Base-by-base conservation (phyloP, 2,888 invertebrate genomes). In the Molorchus minor region DNA sequence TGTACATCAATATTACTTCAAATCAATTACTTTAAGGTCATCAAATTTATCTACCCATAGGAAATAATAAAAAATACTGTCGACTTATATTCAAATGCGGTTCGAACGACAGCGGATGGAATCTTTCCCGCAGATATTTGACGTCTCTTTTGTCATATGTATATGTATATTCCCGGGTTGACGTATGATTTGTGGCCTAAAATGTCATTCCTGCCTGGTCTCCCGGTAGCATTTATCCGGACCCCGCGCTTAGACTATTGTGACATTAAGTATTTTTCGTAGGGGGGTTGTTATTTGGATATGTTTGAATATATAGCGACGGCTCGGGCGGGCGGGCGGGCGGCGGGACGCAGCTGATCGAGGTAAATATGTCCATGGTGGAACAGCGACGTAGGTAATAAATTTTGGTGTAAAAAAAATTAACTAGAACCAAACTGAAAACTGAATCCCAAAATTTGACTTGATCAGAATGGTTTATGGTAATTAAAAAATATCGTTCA, bases 181-280 rank as follows among this genome's bases (percentile, higher is more conserved):
- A 76, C 77, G 71, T 76, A 77, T 77, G 77, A 77, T 77, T 77
- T 77, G 77, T 77, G 77, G 77, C 74, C 71, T 67, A 68, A 71
- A 74, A 73, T 73, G 73, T 72, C 73, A 69, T 64, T 61, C 64
- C 65, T 67, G 62, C 67, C 40, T 33, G 36, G 19, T 49, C 56
- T 49, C 33, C 43, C 66, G 69, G 65, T 70, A 73, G 73, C 73
- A 72, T 74, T 75, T 74, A 74, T 73, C 71, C 71, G 66, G 62
- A n/a, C 61, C 65, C 65, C 62, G 13, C 72, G 73, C 72, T 73
- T 73, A 74, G 73, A 72, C 73, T 72, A 73, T 75, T 74, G 73
- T 75, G 75, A 75, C 75, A 75, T 75, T 75, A 74, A 74, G 70
- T 69, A 74, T 74, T 72, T 72, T 60, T 61, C 46, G 44, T 40